These are phyloP conservation scores for Smittia aterrima DNA, from an alignment of 2,888 invertebrate species.

Conservation along the genomic window DNA sequence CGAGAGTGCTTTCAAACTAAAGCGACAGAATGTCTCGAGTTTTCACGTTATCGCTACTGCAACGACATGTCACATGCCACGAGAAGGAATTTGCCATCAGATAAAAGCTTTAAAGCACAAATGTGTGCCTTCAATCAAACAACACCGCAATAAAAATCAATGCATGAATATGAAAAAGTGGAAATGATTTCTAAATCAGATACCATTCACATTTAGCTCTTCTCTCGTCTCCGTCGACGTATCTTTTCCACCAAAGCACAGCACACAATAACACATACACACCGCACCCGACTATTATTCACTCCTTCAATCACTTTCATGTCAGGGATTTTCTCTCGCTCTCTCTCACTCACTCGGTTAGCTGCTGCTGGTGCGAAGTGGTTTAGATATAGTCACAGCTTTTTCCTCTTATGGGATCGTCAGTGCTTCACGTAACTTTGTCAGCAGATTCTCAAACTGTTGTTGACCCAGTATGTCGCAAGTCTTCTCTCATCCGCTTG, in stretches of 20 bases:
- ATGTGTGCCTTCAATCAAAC: conserved; percentile 6
- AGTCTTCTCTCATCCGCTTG: no score
- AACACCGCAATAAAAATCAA: conserved; percentile 30
- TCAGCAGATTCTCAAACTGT: no score
- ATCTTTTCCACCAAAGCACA: conserved; percentile 4
- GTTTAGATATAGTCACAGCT: conserved; percentile 6
- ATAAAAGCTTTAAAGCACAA: neutral
- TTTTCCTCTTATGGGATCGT: neutral
- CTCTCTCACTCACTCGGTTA: neutral
- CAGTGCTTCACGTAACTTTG: no score
- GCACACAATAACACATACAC: conserved; percentile 12
- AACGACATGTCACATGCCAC: neutral
- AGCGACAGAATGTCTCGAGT: neutral
- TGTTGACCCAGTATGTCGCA: no score
- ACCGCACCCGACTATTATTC: conserved; percentile 28
- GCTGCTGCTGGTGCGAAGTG: conserved; percentile 3
- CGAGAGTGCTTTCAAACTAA: neutral
- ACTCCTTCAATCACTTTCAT: conserved; percentile 34
- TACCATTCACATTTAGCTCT: neutral
- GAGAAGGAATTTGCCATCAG: neutral
- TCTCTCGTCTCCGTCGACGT: neutral
- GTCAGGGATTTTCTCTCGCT: conserved; percentile 18
- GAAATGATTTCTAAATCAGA: conserved; percentile 24
- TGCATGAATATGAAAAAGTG: conserved; percentile 7
- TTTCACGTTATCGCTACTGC: neutral